Conservation (phyloP, 1,140 invertebrate genomes). For the Diachasmimorpha longicaudata region DNA sequence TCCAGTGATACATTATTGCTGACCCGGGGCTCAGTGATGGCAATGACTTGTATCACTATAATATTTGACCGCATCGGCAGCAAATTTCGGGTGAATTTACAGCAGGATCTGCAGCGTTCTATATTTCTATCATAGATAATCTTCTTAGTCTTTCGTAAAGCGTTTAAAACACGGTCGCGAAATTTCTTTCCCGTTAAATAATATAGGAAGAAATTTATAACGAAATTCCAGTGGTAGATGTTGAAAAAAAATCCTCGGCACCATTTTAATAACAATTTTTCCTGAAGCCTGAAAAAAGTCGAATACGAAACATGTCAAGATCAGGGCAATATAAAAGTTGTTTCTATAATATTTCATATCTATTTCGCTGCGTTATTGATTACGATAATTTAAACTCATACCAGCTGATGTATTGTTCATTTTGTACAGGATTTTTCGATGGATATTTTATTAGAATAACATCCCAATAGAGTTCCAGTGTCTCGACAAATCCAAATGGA, state of each 20-base stretch:
- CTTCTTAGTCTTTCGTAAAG: slow-evolving; percentile 30
- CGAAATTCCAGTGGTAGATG: slow-evolving; percentile 49
- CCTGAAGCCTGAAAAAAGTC: slow-evolving; percentile 38
- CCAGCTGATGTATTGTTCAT: slow-evolving; percentile 44
- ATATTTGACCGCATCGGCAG: slow-evolving; percentile 27
- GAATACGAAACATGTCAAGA: background rate
- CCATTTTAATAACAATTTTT: slow-evolving; percentile 51
- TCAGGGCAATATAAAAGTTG: too few relatives aligned
- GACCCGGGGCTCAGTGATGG: slow-evolving; percentile 30
- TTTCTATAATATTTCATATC: too few relatives aligned
- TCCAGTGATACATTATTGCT: slow-evolving; percentile 10
- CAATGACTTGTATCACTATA: slow-evolving; percentile 34
- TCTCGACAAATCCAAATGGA: slow-evolving; percentile 53
- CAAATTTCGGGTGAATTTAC: slow-evolving; percentile 32
- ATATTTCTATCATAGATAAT: slow-evolving; percentile 22
- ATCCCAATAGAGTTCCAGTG: slow-evolving; percentile 53
- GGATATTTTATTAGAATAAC: slow-evolving; percentile 40
- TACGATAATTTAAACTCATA: slow-evolving; percentile 15
- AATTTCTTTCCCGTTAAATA: slow-evolving; percentile 46
- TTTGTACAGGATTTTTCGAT: slow-evolving; percentile 21
- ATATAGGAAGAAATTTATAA: slow-evolving; percentile 51
- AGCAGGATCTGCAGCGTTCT: slow-evolving; percentile 30
- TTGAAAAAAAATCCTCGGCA: slow-evolving; percentile 46
- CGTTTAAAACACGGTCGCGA: slow-evolving; percentile 34
- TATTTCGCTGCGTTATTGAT: too few relatives aligned